These are phyloP conservation scores for Scylla paramamosain DNA, from an alignment of 1,140 invertebrate genomes.

Conservation along the genomic window DNA sequence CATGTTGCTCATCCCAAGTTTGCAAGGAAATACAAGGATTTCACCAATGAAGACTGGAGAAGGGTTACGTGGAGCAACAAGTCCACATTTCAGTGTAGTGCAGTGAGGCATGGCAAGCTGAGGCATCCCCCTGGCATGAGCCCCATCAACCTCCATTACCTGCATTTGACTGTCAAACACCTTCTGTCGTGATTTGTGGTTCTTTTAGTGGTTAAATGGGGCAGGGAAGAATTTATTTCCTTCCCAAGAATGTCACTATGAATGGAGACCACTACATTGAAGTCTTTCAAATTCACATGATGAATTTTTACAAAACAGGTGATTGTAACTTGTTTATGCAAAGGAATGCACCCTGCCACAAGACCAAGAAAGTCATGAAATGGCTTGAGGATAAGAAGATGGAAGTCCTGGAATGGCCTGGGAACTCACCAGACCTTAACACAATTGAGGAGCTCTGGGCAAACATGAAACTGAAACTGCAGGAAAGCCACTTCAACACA, in stretches of 20 bases:
- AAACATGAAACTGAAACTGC: too few relatives aligned
- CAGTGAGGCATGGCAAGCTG: not conserved
- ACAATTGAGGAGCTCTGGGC: too few relatives aligned
- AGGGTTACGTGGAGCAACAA: not conserved
- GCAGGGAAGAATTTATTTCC: not conserved
- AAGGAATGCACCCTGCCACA: too few relatives aligned
- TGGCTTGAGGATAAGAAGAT: too few relatives aligned
- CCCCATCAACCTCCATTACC: not conserved
- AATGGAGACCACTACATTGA: not conserved
- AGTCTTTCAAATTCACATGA: too few relatives aligned
- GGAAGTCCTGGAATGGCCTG: too few relatives aligned
- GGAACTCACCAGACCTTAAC: too few relatives aligned
- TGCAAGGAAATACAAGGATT: not conserved
- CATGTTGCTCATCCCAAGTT: not conserved
- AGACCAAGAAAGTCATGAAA: too few relatives aligned
- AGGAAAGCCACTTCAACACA: too few relatives aligned
- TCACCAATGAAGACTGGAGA: not conserved
- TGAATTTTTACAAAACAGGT: too few relatives aligned
- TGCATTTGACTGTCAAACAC: constrained; percentile 16
- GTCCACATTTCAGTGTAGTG: not conserved
- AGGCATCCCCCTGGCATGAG: not conserved
- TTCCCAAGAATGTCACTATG: not conserved
- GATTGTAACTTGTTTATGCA: too few relatives aligned
- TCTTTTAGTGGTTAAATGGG: not conserved
- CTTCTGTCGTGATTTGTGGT: not conserved